Evolutionary conservation across 2,888 invertebrate species (phyloP), one percentile per base, ranked within the genome.

Genomic region (Protophormia terraenovae): DNA sequence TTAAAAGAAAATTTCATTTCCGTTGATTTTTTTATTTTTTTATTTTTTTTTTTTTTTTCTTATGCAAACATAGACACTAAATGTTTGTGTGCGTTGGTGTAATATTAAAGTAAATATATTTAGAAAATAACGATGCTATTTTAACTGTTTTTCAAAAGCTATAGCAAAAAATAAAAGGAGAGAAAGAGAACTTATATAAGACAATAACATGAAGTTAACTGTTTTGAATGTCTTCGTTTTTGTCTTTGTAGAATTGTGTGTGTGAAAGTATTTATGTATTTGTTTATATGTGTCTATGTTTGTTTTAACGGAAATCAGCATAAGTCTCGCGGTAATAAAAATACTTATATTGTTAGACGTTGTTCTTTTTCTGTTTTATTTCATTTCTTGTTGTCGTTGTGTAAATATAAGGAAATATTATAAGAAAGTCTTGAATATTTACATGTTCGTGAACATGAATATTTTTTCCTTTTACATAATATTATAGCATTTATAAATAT

Each of bases 1-100:
- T 22, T 12, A 8, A 90, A 89, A 87, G 89, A 90, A 90, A 91
- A 90, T 90, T 90, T 91, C 89, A 91, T 91, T 91, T 91, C 91
- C 91, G 89, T 73, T n/a, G n/a, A n/a, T n/a, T n/a, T n/a, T n/a
- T n/a, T n/a, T n/a, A n/a, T n/a, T n/a, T n/a, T n/a, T n/a, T n/a
- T n/a, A n/a, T n/a, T n/a, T n/a, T n/a, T n/a, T n/a, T n/a, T n/a
- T n/a, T n/a, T n/a, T n/a, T n/a, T n/a, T n/a, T n/a, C n/a, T n/a
- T n/a, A n/a, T n/a, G n/a, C n/a, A n/a, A n/a, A n/a, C n/a, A n/a
- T n/a, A n/a, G n/a, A n/a, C n/a, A n/a, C n/a, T n/a, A n/a, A n/a
- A n/a, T n/a, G n/a, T n/a, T n/a, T n/a, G n/a, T n/a, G n/a, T n/a
- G n/a, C n/a, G 29, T 45, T 19, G 3, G 7, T 24, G 60, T 53